A percentile compares a stretch with the other conserved stretches of the same genome.
Evolutionary conservation across 2,888 invertebrate genomes (phyloP).

Genomic region (Odontothrips loti): DNA sequence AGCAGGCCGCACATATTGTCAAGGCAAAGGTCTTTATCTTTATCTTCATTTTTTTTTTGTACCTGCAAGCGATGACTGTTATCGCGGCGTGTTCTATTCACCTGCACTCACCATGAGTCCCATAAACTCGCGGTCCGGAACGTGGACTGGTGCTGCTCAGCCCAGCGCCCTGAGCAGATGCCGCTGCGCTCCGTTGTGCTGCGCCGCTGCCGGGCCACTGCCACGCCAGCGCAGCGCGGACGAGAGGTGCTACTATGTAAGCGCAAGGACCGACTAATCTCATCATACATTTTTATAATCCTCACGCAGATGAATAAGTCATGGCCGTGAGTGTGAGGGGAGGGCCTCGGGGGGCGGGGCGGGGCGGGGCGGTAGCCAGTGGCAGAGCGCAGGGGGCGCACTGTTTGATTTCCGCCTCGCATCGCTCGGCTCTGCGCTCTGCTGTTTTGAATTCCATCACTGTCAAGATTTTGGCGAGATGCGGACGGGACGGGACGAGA

Average conservation of each 20-base stretch:
- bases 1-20: no score
- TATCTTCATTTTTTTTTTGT: no score
- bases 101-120: no score
- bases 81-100: no score
- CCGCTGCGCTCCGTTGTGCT: no score
- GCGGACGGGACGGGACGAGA: not conserved
- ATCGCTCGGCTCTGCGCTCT: not conserved
- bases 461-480: not conserved
- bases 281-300: slow-evolving; percentile 23
- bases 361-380: not conserved
- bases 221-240: no score
- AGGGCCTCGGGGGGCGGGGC: not conserved
- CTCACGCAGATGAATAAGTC: not conserved
- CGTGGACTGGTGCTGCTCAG: no score
- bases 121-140: no score
- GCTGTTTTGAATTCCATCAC: not conserved
- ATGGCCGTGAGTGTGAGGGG: not conserved
- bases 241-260: not conserved
- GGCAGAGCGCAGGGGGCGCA: not conserved
- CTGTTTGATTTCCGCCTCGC: not conserved
- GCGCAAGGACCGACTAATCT: slow-evolving; percentile 14
- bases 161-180: no score
- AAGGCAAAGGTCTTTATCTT: no score
- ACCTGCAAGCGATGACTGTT: no score
- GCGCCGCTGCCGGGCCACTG: no score